Conservation (phyloP, 2,113 vertebrate species). For the Vidua chalybeata region DNA sequence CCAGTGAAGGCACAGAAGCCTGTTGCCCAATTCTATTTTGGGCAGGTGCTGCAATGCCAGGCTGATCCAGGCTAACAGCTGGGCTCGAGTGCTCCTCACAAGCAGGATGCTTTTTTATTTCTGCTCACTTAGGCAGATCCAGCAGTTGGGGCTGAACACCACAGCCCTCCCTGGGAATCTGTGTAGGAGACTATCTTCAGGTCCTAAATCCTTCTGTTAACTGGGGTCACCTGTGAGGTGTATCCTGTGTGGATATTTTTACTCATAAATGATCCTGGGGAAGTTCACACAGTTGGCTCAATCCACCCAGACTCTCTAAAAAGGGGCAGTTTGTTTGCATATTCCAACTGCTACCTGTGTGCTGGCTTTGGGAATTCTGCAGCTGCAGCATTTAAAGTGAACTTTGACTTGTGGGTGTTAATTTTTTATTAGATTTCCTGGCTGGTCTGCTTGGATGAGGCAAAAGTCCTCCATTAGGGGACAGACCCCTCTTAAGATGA, state of each 20-base stretch:
- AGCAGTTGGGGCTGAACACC: background rate
- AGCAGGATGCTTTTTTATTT: conserved; percentile 10
- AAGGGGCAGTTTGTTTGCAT: background rate
- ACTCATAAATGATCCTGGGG: background rate
- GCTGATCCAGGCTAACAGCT: conserved; percentile 51
- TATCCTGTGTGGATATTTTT: background rate
- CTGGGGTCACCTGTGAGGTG: background rate
- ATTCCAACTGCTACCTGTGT: background rate
- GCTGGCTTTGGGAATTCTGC: background rate
- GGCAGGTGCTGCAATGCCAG: conserved; percentile 34
- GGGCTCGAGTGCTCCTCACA: conserved; percentile 1
- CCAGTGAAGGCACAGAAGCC: background rate
- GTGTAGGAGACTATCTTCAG: background rate
- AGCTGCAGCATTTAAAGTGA: background rate
- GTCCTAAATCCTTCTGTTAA: background rate
- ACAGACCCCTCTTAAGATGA: background rate
- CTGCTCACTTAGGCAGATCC: background rate
- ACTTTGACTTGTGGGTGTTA: background rate
- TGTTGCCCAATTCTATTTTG: conserved; percentile 40
- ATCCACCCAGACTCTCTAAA: background rate
- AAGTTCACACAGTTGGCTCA: background rate
- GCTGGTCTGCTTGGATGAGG: background rate
- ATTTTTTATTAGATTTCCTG: background rate
- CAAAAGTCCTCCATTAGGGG: background rate
- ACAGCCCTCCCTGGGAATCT: background rate